Percentiles rank a stretch among this genome's conserved stretches.
phyloP scores from a whole-genome alignment of 2,797 vertebrate genomes.

The Moxostoma hubbsi region DNA sequence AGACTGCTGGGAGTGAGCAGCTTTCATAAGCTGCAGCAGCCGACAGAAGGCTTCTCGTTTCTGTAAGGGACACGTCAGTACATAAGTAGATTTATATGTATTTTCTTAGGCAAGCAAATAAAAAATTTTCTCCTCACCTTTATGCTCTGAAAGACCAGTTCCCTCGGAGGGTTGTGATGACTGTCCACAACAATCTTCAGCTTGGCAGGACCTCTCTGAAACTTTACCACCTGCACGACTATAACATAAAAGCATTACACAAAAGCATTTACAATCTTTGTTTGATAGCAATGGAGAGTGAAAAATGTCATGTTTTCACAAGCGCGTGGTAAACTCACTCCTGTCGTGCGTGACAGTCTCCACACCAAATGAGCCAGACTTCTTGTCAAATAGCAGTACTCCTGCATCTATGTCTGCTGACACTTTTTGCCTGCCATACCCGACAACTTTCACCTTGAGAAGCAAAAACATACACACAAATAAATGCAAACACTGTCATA shows the following conservation, averaged over 20 bases:
- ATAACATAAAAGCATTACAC: constrained; percentile 14
- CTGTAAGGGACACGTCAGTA: constrained; percentile 58
- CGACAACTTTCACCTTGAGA: constrained; percentile 79
- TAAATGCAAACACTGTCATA: constrained; percentile 19
- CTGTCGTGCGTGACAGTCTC: constrained; percentile 78
- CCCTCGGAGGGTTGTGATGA: constrained; percentile 74
- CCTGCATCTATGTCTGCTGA: constrained; percentile 79
- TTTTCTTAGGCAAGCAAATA: not conserved
- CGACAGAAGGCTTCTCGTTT: constrained; percentile 83
- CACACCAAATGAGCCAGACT: constrained; percentile 70
- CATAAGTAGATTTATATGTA: not conserved
- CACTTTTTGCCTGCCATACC: constrained; percentile 78
- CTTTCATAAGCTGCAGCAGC: constrained; percentile 82
- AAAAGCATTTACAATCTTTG: not conserved
- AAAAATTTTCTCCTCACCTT: constrained; percentile 66
- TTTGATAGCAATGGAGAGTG: not conserved
- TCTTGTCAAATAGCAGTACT: constrained; percentile 79
- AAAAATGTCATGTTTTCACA: not conserved
- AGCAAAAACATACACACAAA: constrained; percentile 11
- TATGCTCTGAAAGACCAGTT: constrained; percentile 80
- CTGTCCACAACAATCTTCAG: constrained; percentile 78
- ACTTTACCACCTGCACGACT: constrained; percentile 83
- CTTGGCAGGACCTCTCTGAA: constrained; percentile 76
- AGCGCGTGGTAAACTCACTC: constrained; percentile 67
- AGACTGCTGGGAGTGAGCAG: constrained; percentile 69